Percentiles rank a stretch among this genome's conserved stretches.
phyloP scores from a whole-genome alignment of 2,113 vertebrate species.

The Ellobius talpinus region DNA sequence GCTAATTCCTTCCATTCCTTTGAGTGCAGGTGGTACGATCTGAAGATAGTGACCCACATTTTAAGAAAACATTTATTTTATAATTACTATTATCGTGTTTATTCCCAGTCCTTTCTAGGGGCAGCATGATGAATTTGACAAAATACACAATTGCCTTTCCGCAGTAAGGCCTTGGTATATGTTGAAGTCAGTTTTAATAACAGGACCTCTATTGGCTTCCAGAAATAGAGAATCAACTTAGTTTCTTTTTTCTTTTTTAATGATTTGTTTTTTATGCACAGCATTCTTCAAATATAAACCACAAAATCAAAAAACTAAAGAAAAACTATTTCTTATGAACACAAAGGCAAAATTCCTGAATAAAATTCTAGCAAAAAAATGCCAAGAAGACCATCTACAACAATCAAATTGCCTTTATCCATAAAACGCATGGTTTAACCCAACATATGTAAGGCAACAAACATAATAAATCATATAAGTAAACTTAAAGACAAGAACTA shows the following conservation, averaged over 20 bases:
- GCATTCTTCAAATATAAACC: background rate
- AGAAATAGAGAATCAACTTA: background rate
- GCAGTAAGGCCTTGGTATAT: background rate
- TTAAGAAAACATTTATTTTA: conserved; percentile 43
- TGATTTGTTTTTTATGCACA: background rate
- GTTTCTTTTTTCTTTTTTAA: background rate
- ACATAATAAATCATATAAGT: no score
- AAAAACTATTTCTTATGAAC: background rate
- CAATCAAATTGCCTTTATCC: background rate
- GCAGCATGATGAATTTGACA: background rate
- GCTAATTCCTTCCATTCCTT: conserved; percentile 1
- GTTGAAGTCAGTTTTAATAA: background rate
- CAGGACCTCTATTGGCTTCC: background rate
- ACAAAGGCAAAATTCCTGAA: background rate
- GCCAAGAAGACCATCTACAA: background rate
- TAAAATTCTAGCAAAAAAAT: background rate
- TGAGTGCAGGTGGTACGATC: background rate
- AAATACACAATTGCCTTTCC: background rate
- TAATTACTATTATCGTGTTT: background rate
- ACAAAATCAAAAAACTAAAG: background rate
- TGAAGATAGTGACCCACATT: background rate
- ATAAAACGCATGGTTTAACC: background rate
- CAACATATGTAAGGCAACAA: background rate
- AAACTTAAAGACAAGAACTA: background rate
- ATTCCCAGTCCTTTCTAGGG: background rate